phyloP scores from a whole-genome alignment of 2,797 vertebrate species.

The Adelosebastes latens region DNA sequence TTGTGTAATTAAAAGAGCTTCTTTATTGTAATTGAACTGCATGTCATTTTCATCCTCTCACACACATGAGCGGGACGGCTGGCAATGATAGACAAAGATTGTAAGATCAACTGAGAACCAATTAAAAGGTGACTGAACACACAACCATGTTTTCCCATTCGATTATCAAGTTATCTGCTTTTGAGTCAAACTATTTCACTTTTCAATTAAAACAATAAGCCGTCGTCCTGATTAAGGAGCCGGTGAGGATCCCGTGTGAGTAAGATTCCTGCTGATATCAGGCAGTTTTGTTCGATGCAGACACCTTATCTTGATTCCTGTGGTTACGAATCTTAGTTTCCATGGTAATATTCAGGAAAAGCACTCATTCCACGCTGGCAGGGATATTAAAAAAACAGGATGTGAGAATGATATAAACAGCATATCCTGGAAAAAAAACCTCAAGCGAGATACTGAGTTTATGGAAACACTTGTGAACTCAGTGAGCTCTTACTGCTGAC shows the following conservation, averaged over 20 bases:
- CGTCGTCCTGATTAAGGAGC: not conserved
- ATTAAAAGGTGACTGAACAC: slow-evolving; percentile 39
- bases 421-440: not conserved
- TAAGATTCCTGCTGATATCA: not conserved
- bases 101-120: slow-evolving; percentile 34
- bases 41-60: slow-evolving; percentile 54
- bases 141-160: not conserved
- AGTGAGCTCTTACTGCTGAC: not conserved
- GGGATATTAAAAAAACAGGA: slow-evolving; percentile 26
- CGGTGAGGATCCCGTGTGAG: not conserved
- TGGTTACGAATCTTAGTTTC: slow-evolving; percentile 12
- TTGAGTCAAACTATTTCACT: slow-evolving; percentile 1
- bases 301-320: slow-evolving; percentile 29
- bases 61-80: slow-evolving; percentile 19
- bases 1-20: slow-evolving; percentile 72
- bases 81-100: slow-evolving; percentile 10
- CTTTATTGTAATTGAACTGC: slow-evolving; percentile 67
- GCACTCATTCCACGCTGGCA: not conserved
- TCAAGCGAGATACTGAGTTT: not conserved
- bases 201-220: slow-evolving; percentile 3
- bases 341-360: slow-evolving; percentile 32
- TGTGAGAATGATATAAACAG: slow-evolving; percentile 16
- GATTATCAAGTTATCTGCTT: not conserved
- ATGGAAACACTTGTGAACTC: slow-evolving; percentile 14
- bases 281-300: not conserved